Percentiles rank a stretch among this genome's conserved stretches.
Conservation (phyloP, 2,797 vertebrate genomes). For the Phalanger gymnotis region DNA sequence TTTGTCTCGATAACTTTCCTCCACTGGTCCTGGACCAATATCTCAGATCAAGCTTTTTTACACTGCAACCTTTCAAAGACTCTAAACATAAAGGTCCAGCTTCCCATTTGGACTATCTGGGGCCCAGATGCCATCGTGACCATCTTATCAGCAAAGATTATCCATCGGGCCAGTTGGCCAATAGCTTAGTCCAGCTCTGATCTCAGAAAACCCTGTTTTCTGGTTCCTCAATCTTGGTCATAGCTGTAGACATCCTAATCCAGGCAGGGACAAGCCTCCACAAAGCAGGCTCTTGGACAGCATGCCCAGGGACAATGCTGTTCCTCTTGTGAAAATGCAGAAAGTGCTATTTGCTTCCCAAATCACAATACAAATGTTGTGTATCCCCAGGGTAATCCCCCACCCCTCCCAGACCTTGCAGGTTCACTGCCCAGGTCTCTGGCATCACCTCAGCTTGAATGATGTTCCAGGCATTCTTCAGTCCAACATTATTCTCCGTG, state of each 20-base stretch:
- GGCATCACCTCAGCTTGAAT: conserved; percentile 95
- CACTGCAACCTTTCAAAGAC: background rate
- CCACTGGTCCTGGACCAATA: rapidly evolving
- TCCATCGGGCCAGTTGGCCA: background rate
- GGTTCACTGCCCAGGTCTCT: rapidly evolving
- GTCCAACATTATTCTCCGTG: conserved; percentile 95
- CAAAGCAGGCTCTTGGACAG: background rate
- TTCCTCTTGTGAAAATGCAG: background rate
- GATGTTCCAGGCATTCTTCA: conserved; percentile 99
- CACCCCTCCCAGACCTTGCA: background rate
- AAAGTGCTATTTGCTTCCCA: background rate
- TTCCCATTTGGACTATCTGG: background rate
- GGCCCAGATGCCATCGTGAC: background rate
- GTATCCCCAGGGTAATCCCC: rapidly evolving
- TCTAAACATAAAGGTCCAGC: background rate
- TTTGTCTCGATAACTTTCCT: rapidly evolving
- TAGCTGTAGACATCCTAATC: background rate
- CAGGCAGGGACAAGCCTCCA: background rate
- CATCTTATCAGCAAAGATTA: background rate
- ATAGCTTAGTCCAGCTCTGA: background rate
- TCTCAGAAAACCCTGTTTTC: background rate
- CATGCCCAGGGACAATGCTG: background rate
- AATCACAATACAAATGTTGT: background rate
- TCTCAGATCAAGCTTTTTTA: background rate
- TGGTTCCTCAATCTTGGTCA: background rate